phyloP scores from a whole-genome alignment of 2,113 vertebrate genomes.

The Epinephelus fuscoguttatus region DNA sequence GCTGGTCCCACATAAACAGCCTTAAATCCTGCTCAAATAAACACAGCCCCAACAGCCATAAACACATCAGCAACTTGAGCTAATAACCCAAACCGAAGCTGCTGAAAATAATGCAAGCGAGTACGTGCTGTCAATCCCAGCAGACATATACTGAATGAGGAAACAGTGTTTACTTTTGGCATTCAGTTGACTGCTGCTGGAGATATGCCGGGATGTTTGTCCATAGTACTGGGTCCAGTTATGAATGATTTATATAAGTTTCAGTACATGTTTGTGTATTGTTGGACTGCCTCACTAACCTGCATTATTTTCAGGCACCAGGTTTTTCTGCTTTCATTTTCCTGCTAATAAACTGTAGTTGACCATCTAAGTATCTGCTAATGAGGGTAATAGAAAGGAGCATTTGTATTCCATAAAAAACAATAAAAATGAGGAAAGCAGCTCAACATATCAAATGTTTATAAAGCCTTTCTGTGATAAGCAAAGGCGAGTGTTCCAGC shows the following conservation, averaged over 20 bases:
- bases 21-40: slow-evolving; percentile 62
- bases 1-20: slow-evolving; percentile 53
- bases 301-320: slow-evolving; percentile 1
- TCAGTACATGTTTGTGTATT: background rate
- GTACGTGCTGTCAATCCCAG: slow-evolving; percentile 4
- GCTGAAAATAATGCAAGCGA: slow-evolving; percentile 36
- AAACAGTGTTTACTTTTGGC: slow-evolving; percentile 9
- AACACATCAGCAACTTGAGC: slow-evolving; percentile 52
- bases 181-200: slow-evolving; percentile 2
- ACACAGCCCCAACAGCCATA: slow-evolving; percentile 55
- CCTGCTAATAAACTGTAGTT: slow-evolving; percentile 7
- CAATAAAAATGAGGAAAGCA: slow-evolving; percentile 18
- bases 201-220: background rate
- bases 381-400: slow-evolving; percentile 8
- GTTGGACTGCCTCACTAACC: background rate
- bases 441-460: slow-evolving; percentile 36
- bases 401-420: background rate
- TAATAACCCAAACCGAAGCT: slow-evolving; percentile 31
- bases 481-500: background rate
- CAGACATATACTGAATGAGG: background rate
- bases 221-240: background rate
- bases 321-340: background rate
- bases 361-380: slow-evolving; percentile 34
- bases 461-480: slow-evolving; percentile 27
- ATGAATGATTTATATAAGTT: slow-evolving; percentile 11